These are phyloP conservation scores for Drosophila nigricruria DNA, from an alignment of 2,888 invertebrate species.

Conservation along the genomic window DNA sequence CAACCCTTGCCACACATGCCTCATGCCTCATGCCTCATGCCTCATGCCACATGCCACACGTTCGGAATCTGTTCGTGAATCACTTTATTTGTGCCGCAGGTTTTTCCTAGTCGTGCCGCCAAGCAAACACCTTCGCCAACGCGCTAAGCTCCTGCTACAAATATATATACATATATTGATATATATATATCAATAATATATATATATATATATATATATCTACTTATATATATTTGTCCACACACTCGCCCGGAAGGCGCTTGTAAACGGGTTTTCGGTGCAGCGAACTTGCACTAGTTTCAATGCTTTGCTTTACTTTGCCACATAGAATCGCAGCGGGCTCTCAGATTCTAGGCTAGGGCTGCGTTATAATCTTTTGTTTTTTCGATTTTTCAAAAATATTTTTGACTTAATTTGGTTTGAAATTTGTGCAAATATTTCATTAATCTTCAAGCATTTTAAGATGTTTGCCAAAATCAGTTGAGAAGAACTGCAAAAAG, in stretches of 20 bases:
- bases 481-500: slow-evolving; percentile 1
- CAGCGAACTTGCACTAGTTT: slow-evolving; percentile 79
- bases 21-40: slow-evolving; percentile 3
- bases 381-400: slow-evolving; percentile 1
- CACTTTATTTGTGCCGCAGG: slow-evolving; percentile 65
- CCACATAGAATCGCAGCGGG: slow-evolving; percentile 27
- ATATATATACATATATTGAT: background rate
- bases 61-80: slow-evolving; percentile 70
- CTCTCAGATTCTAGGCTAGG: slow-evolving; percentile 54
- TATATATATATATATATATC: background rate
- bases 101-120: slow-evolving; percentile 51
- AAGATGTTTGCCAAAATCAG: background rate
- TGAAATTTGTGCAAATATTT: background rate
- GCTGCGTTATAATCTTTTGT: slow-evolving; percentile 33
- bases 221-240: background rate
- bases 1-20: slow-evolving; percentile 47
- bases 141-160: slow-evolving; percentile 22
- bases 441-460: background rate
- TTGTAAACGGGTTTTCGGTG: slow-evolving; percentile 69
- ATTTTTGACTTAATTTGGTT: background rate
- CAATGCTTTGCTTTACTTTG: slow-evolving; percentile 39
- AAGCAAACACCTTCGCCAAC: slow-evolving; percentile 46
- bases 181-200: background rate
- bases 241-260: slow-evolving; percentile 67
- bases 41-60: slow-evolving; percentile 18